Conservation (phyloP, 2,113 vertebrate species). For the Lophius piscatorius region DNA sequence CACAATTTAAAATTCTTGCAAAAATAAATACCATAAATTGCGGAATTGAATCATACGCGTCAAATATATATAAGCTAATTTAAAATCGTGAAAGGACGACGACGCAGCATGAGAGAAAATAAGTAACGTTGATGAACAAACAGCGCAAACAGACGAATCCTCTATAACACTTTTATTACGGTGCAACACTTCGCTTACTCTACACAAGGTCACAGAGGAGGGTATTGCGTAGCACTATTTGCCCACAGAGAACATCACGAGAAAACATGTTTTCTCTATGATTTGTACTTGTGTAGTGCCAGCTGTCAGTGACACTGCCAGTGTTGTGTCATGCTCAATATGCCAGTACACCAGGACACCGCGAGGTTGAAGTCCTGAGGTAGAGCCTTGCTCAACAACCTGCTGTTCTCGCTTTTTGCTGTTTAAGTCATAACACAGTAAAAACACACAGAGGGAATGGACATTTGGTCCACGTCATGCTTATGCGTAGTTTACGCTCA, state of each 20-base stretch:
- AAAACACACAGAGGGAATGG: background rate
- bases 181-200: constrained; percentile 15
- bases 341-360: constrained; percentile 33
- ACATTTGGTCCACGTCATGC: background rate
- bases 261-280: constrained; percentile 70
- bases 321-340: constrained; percentile 30
- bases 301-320: constrained; percentile 53
- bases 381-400: constrained; percentile 46
- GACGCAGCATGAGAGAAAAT: too few species aligned
- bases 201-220: constrained; percentile 39
- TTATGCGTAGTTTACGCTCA: background rate
- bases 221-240: constrained; percentile 63
- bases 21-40: too few species aligned
- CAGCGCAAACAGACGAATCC: constrained; percentile 1
- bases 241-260: constrained; percentile 52
- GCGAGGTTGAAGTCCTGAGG: constrained; percentile 44
- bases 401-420: constrained; percentile 9
- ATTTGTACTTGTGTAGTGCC: constrained; percentile 40
- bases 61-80: too few species aligned
- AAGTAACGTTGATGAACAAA: background rate
- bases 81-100: too few species aligned
- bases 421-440: background rate
- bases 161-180: constrained; percentile 11
- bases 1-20: too few species aligned
- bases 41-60: background rate